These are phyloP conservation scores for Hemaris fuciformis DNA, from an alignment of 2,888 invertebrate species.

Conservation along the genomic window DNA sequence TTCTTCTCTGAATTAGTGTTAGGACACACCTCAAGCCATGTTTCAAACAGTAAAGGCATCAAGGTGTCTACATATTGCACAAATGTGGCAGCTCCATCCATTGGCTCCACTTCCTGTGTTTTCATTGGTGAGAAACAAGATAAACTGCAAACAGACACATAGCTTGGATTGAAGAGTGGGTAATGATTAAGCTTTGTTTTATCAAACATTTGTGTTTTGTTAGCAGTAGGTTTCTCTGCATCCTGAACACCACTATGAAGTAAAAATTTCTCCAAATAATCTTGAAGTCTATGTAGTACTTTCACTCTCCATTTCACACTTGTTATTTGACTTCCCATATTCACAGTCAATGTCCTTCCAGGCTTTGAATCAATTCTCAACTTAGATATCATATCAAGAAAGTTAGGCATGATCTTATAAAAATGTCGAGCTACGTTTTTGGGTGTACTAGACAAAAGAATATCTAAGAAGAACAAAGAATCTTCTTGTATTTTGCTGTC, in stretches of 20 bases:
- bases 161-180: conserved; percentile 56
- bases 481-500: conserved; percentile 90
- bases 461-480: conserved; percentile 89
- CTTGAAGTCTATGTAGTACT: conserved; percentile 86
- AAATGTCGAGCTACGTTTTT: conserved; percentile 84
- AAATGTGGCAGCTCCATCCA: conserved; percentile 76
- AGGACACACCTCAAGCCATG: conserved; percentile 91
- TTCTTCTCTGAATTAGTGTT: conserved; percentile 56
- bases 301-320: conserved; percentile 90
- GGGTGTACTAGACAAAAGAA: conserved; percentile 86
- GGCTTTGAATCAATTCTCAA: conserved; percentile 83
- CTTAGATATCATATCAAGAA: conserved; percentile 92
- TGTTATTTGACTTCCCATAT: conserved; percentile 86
- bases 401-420: conserved; percentile 87
- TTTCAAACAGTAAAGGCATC: conserved; percentile 89
- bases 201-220: conserved; percentile 44
- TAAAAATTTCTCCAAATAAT: conserved; percentile 63
- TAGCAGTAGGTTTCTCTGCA: conserved; percentile 25
- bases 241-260: conserved; percentile 46
- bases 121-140: conserved; percentile 69
- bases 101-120: conserved; percentile 44
- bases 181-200: conserved; percentile 48
- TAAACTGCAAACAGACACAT: conserved; percentile 58
- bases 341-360: conserved; percentile 85
- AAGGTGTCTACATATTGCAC: conserved; percentile 84